Evolutionary conservation across 1,140 invertebrate genomes (phyloP).

Genomic region (Drosophila pachea): DNA sequence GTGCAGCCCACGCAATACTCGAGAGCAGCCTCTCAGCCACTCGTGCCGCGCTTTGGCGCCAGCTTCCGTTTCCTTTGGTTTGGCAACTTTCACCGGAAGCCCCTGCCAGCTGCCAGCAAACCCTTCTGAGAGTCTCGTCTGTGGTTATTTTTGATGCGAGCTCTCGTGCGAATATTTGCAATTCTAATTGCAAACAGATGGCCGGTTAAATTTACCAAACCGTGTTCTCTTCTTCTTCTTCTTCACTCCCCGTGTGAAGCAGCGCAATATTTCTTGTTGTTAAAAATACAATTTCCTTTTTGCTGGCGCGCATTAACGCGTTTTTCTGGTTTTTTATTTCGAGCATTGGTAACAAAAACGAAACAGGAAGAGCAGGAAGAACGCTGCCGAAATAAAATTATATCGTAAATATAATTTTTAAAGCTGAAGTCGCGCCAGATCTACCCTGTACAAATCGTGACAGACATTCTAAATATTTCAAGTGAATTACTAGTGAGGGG

Average conservation of each 20-base stretch:
- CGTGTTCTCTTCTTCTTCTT: conserved; percentile 6
- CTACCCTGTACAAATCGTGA: conserved; percentile 13
- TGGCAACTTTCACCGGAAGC: neutral
- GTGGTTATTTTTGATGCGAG: conserved; percentile 59
- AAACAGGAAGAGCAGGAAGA: conserved; percentile 45
- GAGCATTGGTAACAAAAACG: conserved; percentile 43
- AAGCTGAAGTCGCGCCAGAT: conserved; percentile 23
- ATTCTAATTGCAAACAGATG: conserved; percentile 66
- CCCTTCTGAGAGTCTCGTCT: conserved; percentile 16
- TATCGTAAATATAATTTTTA: neutral
- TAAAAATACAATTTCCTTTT: conserved; percentile 39
- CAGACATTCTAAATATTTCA: no score
- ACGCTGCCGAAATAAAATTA: conserved; percentile 20
- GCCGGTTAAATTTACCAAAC: conserved; percentile 52
- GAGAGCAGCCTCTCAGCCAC: conserved; percentile 28
- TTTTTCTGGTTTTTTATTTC: conserved; percentile 57
- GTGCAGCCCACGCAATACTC: conserved; percentile 36
- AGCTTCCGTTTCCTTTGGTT: conserved; percentile 45
- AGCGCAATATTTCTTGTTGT: conserved; percentile 13
- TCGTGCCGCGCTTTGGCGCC: conserved; percentile 64
- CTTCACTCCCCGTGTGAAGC: neutral
- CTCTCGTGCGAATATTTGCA: conserved; percentile 53
- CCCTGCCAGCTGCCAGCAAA: neutral
- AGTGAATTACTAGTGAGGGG: no score
- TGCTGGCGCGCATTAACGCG: conserved; percentile 38